Percentiles rank a stretch among this genome's conserved stretches.
Evolutionary conservation across 2,888 invertebrate genomes (phyloP).

Genomic region (Cephus spinipes): DNA sequence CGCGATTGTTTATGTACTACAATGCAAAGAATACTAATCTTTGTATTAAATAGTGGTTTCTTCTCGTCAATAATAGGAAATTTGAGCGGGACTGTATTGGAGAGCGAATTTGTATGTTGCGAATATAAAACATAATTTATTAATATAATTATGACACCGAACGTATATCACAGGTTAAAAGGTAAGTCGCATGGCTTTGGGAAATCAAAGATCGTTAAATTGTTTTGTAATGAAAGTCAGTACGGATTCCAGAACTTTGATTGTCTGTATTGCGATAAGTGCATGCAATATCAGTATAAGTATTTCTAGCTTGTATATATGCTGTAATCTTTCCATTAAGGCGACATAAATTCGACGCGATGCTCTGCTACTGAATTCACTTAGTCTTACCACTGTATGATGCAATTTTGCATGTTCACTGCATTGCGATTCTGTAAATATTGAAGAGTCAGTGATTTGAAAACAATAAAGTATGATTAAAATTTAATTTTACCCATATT

Average conservation of each 20-base stretch:
- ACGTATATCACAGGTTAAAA: slow-evolving; percentile 19
- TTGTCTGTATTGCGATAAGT: slow-evolving; percentile 46
- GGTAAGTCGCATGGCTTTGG: not conserved
- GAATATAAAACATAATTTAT: slow-evolving; percentile 16
- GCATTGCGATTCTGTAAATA: slow-evolving; percentile 43
- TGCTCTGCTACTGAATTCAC: slow-evolving; percentile 52
- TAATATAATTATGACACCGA: slow-evolving; percentile 16
- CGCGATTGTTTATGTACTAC: not conserved
- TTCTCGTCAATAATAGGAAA: not conserved
- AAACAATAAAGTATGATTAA: slow-evolving; percentile 9
- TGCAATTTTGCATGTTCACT: slow-evolving; percentile 55
- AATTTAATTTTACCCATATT: slow-evolving; percentile 62
- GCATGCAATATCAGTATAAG: slow-evolving; percentile 51
- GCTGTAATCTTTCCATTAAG: slow-evolving; percentile 49
- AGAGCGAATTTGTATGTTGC: not conserved
- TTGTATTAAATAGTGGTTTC: not conserved
- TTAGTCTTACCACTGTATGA: slow-evolving; percentile 54
- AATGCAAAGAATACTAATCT: not conserved
- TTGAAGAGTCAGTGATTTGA: slow-evolving; percentile 16
- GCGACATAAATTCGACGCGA: slow-evolving; percentile 51
- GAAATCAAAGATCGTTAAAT: slow-evolving; percentile 29
- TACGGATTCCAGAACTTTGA: slow-evolving; percentile 45
- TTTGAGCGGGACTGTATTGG: not conserved
- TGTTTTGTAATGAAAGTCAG: slow-evolving; percentile 42
- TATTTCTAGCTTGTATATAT: slow-evolving; percentile 58